Evolutionary conservation across 1,140 invertebrate species (phyloP), one percentile per base, ranked within the genome.

Genomic region (Penaeus japonicus): DNA sequence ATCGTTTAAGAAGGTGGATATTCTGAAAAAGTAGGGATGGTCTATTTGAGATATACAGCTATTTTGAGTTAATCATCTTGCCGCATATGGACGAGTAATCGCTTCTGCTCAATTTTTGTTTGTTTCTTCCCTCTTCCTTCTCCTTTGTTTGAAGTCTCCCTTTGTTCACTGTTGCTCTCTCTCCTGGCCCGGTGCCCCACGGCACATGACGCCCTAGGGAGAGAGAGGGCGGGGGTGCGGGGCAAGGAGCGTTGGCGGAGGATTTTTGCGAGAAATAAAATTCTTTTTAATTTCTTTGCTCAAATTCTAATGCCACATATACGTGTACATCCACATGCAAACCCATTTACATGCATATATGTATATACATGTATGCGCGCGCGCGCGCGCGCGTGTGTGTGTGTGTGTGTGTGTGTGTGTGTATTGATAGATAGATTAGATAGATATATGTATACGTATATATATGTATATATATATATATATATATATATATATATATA

Each of bases 121-220:
- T 85, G 39, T 85, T 62, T 77, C 73, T 85, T 82, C 80, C 35
- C 80, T 82, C 80, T 82, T 54, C 59, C 80, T 35, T 27, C 27
- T 15, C 54, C 47, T 81, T 27, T 75, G 35, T 27, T 24, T 75
- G 47, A 47, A 30, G 47, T 70, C 77, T 47, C 54, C 73, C 54
- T 47, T 75, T 62, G 73, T 47, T 75, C 84, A 32, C n/a, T 1
- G 35, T 85, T 55, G 10, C 30, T 81, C 47, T 1, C 30, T 80
- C n/a, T 17, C 10, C 4, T 55, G 39, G 22, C 54, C 35, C 54
- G 18, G 17, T 18, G n/a, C n/a, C 47, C 47, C 47, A 10, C 39
- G 39, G 39, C 4, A 39, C 39, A 39, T 39, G 39, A 39, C 39
- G 39, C 39, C 39, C 39, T 39, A 39, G 39, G 47, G 47, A 47